These are phyloP conservation scores for Poeciliopsis gracilis DNA, from an alignment of 2,797 vertebrate species.

Conservation along the genomic window DNA sequence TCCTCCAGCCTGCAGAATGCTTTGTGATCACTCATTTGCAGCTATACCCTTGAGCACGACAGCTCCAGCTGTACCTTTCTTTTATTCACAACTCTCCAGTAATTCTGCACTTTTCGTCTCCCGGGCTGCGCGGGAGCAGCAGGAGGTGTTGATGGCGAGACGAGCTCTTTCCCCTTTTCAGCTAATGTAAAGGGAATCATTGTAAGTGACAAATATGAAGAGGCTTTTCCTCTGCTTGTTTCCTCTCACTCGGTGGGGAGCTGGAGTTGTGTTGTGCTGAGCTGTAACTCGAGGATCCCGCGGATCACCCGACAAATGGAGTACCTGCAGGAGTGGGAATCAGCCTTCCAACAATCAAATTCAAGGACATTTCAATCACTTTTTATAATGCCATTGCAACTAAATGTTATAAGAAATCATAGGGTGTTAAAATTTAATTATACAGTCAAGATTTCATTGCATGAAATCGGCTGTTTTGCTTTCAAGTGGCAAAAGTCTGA, in stretches of 20 bases:
- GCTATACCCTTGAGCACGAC: slow-evolving; percentile 40
- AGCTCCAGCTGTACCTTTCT: slow-evolving; percentile 14
- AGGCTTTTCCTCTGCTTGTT: slow-evolving; percentile 24
- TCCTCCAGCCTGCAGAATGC: slow-evolving; percentile 1
- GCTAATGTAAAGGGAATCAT: slow-evolving; percentile 40
- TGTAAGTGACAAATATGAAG: slow-evolving; percentile 45
- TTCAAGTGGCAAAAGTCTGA: neutral
- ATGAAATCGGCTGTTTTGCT: neutral
- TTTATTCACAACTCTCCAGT: slow-evolving; percentile 11
- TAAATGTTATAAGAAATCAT: neutral
- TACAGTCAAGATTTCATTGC: neutral
- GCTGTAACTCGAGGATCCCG: slow-evolving; percentile 31
- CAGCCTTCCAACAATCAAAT: neutral
- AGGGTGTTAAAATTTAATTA: neutral
- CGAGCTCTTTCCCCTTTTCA: slow-evolving; percentile 12
- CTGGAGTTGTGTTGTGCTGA: slow-evolving; percentile 4
- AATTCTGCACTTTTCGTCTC: slow-evolving; percentile 35
- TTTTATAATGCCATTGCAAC: neutral
- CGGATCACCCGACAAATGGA: slow-evolving; percentile 10
- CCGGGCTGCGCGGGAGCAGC: slow-evolving; percentile 44
- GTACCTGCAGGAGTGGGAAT: neutral
- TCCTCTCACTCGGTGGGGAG: slow-evolving; percentile 4
- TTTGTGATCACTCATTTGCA: slow-evolving; percentile 17
- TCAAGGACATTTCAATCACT: neutral
- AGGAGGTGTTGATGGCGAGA: slow-evolving; percentile 34